phyloP scores from a whole-genome alignment of 2,797 vertebrate species.

The Leucoraja ocellata region DNA sequence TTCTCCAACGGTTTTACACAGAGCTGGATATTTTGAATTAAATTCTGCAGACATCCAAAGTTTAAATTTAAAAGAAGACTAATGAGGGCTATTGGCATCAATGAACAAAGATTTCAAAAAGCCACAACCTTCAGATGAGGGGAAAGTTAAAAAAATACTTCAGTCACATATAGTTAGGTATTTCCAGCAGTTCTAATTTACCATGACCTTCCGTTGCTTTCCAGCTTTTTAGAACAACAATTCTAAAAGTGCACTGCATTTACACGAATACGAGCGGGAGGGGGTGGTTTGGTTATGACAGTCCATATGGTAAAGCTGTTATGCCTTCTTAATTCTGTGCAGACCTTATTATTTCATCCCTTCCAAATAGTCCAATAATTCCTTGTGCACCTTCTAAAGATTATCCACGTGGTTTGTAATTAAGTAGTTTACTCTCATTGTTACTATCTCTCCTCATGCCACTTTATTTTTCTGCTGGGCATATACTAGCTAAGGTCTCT shows the following conservation, averaged over 20 bases:
- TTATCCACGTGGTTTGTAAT: background rate
- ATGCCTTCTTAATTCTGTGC: background rate
- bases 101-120: background rate
- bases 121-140: background rate
- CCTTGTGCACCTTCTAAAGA: background rate
- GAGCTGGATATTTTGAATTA: too few species aligned
- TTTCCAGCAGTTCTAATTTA: background rate
- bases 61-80: background rate
- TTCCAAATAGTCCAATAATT: background rate
- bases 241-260: background rate
- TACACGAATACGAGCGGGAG: background rate
- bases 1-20: background rate
- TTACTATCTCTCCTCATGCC: too few species aligned
- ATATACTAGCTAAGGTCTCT: background rate
- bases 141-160: background rate
- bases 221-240: background rate
- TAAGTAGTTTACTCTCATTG: background rate
- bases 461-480: background rate
- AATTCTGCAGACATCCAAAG: background rate
- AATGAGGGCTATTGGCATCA: background rate
- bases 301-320: background rate
- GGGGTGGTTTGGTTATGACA: background rate
- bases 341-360: background rate
- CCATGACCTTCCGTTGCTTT: background rate
- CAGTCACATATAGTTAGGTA: background rate